Conservation (phyloP, 2,797 vertebrate genomes). For the Tenualosa thibaudeaui region DNA sequence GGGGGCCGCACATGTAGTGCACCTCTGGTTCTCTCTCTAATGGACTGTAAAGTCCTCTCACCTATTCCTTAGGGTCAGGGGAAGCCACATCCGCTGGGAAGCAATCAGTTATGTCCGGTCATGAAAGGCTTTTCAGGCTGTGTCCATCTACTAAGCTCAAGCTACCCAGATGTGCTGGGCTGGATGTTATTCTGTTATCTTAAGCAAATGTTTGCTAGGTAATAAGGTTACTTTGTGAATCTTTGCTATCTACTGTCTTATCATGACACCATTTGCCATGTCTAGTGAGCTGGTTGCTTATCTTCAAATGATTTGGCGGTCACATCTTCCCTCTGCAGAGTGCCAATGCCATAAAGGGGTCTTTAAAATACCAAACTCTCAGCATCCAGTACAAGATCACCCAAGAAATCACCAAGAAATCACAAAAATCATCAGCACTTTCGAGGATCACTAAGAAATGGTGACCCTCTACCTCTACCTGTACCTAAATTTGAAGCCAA, state of each 20-base stretch:
- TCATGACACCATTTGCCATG: neutral
- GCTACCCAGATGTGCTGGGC: neutral
- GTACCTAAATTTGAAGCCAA: too few relatives aligned
- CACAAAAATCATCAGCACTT: too few relatives aligned
- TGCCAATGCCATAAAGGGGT: neutral
- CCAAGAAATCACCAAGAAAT: too few relatives aligned
- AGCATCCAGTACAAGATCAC: too few relatives aligned
- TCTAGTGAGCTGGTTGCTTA: neutral
- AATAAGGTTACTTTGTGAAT: neutral
- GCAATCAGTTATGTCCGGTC: neutral
- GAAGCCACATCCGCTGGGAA: slow-evolving; percentile 5
- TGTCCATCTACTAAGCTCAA: neutral
- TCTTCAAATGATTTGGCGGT: neutral
- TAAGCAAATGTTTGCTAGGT: neutral
- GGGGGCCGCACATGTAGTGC: neutral
- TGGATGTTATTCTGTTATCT: neutral
- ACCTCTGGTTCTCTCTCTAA: neutral
- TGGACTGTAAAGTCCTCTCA: neutral
- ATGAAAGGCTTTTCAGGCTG: neutral
- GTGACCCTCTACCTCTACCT: too few relatives aligned
- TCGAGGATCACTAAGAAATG: too few relatives aligned
- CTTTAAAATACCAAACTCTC: neutral
- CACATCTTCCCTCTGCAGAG: neutral
- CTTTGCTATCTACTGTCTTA: neutral
- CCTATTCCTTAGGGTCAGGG: neutral